These are phyloP conservation scores for Thysanoteuthis rhombus DNA, from an alignment of 2,888 invertebrate genomes.

Conservation along the genomic window DNA sequence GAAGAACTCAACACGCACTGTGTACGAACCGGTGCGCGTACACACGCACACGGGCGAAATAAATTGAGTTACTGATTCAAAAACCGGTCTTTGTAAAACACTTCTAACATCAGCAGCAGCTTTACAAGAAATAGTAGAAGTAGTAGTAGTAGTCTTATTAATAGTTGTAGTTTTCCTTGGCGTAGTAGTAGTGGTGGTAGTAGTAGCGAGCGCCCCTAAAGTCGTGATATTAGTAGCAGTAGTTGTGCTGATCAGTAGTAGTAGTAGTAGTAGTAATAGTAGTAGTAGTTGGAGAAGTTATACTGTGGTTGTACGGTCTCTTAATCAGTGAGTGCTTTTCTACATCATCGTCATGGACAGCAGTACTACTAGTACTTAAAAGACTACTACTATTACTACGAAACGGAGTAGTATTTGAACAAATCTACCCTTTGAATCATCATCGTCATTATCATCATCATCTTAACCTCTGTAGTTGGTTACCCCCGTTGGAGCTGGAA, in stretches of 20 bases:
- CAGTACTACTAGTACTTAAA: neutral
- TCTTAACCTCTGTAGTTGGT: neutral
- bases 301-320: neutral
- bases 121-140: neutral
- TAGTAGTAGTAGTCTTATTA: neutral
- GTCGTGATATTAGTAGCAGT: neutral
- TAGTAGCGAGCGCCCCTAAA: neutral
- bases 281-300: neutral
- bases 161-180: neutral
- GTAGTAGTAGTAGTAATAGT: neutral
- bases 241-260: neutral
- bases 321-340: conserved; percentile 1
- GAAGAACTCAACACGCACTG: neutral
- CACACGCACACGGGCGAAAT: neutral
- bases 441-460: neutral
- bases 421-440: too few species aligned
- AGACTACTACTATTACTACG: neutral
- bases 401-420: neutral
- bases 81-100: neutral
- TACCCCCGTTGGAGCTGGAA: too few species aligned
- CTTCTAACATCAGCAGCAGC: neutral
- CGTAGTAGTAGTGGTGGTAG: neutral
- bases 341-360: neutral
- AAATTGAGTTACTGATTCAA: neutral
- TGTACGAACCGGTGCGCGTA: neutral